These are phyloP conservation scores for Brachirus orientalis DNA, from an alignment of 2,113 vertebrate species.

Conservation along the genomic window DNA sequence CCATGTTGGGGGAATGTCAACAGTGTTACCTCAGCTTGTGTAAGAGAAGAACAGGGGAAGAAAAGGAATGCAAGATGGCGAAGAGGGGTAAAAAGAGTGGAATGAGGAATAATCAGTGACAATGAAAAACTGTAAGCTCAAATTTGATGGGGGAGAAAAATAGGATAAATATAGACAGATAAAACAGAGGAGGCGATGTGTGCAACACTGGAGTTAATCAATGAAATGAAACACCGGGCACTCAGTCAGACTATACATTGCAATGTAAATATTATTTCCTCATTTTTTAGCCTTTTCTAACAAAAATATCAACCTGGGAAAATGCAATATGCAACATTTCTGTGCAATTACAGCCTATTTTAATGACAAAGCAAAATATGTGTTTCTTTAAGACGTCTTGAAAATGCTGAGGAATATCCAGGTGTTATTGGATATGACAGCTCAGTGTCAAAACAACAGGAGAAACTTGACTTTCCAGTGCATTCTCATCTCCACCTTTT, in stretches of 20 bases:
- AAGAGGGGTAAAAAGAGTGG: constrained; percentile 1
- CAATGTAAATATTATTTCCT: constrained; percentile 2
- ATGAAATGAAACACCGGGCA: constrained; percentile 9
- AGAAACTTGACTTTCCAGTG: background rate
- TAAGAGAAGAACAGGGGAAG: constrained; percentile 8
- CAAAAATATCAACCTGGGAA: too few species aligned
- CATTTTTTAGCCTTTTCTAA: background rate
- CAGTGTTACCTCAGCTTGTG: constrained; percentile 45
- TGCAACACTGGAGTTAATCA: constrained; percentile 89
- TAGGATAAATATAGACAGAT: constrained; percentile 8
- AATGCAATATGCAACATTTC: background rate
- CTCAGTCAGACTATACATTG: constrained; percentile 16
- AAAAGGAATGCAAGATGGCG: background rate
- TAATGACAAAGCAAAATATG: background rate
- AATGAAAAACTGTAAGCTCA: background rate
- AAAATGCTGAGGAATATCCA: background rate
- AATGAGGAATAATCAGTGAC: constrained; percentile 7
- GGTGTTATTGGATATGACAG: background rate
- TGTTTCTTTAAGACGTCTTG: background rate
- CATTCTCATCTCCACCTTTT: background rate
- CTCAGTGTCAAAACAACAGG: background rate
- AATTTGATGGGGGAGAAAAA: constrained; percentile 33
- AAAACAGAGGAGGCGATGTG: constrained; percentile 56
- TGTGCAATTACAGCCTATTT: background rate
- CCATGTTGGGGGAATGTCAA: constrained; percentile 73